Evolutionary conservation across 2,888 invertebrate genomes (phyloP).

Genomic region (Drosophila phalerata): DNA sequence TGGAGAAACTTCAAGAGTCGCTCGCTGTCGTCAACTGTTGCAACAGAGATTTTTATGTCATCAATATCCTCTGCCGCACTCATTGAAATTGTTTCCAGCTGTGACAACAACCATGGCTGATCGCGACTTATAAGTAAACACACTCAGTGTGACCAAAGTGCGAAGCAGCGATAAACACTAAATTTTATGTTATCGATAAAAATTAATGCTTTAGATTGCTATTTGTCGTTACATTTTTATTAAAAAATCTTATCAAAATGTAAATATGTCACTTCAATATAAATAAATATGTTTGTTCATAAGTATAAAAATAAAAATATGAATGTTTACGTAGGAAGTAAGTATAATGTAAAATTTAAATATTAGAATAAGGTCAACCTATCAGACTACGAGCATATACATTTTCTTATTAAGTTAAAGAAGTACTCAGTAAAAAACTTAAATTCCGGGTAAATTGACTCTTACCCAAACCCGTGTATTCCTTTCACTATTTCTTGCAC

Average conservation of each 20-base stretch:
- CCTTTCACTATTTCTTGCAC: too few species aligned
- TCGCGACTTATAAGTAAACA: not conserved
- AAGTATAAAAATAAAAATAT: not conserved
- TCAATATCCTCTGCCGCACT: constrained; percentile 1
- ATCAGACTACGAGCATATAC: too few species aligned
- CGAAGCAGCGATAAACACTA: too few species aligned
- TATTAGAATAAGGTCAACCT: too few species aligned
- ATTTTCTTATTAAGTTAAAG: too few species aligned
- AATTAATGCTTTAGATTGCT: not conserved
- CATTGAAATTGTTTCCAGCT: not conserved
- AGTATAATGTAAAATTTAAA: too few species aligned
- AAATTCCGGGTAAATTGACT: too few species aligned
- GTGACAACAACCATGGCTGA: too few species aligned
- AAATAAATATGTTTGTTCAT: not conserved
- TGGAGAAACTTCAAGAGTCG: constrained; percentile 77
- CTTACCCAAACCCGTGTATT: too few species aligned
- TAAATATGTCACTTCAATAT: too few species aligned
- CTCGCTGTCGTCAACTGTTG: constrained; percentile 59
- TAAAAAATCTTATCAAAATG: not conserved
- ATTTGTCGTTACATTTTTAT: not conserved
- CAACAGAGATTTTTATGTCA: constrained; percentile 60
- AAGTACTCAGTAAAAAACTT: too few species aligned
- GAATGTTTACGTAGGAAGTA: too few species aligned
- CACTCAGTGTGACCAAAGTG: constrained; percentile 23
- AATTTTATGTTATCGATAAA: constrained; percentile 2